Evolutionary conservation across 2,797 vertebrate species (phyloP).

Genomic region (Tenualosa ilisha): DNA sequence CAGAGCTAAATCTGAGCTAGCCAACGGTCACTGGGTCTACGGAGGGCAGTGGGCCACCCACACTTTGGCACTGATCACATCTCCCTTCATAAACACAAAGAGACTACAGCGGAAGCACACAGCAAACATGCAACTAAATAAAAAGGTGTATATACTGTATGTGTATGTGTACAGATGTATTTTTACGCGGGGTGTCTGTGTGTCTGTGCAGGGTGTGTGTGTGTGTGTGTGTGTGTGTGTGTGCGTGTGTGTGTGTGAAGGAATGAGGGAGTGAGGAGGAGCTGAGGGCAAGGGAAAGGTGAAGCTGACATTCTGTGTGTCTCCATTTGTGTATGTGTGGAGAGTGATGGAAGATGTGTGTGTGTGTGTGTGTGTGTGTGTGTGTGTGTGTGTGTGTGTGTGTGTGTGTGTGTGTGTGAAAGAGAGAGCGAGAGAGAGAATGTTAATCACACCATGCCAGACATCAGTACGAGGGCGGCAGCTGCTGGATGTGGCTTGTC

Average conservation of each 20-base stretch:
- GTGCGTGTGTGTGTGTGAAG: neutral
- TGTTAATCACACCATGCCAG: neutral
- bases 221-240: neutral
- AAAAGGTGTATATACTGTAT: neutral
- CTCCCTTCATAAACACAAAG: neutral
- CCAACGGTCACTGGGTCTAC: neutral
- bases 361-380: neutral
- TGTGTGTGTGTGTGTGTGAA: too few relatives aligned
- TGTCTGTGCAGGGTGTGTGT: neutral
- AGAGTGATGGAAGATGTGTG: too few relatives aligned
- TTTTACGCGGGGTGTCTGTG: too few relatives aligned
- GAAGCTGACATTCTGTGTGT: slow-evolving; percentile 7
- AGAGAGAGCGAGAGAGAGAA: too few relatives aligned
- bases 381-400: neutral
- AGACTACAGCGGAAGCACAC: neutral
- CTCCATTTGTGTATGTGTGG: neutral
- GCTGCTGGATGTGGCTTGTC: neutral
- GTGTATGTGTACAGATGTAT: too few relatives aligned
- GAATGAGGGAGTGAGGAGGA: neutral
- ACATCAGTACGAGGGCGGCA: neutral
- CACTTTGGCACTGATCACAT: neutral
- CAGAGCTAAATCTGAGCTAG: neutral
- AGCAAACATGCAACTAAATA: neutral
- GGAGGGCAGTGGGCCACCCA: slow-evolving; percentile 20
- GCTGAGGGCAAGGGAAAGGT: neutral